These are phyloP conservation scores for Gandaritis pyraliata DNA, from an alignment of 2,888 invertebrate genomes.

Conservation along the genomic window DNA sequence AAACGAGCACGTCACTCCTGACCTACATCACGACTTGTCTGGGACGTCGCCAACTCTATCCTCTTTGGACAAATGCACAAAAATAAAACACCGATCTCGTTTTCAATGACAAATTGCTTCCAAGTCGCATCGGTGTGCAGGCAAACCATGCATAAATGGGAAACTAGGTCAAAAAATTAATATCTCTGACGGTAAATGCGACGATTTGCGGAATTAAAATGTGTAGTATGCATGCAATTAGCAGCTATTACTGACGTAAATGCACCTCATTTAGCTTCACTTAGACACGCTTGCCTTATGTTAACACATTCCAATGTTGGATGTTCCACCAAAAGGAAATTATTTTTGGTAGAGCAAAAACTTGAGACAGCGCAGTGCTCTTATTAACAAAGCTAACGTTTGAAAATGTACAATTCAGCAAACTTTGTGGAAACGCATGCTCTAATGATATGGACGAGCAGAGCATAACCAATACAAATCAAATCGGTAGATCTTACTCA, in stretches of 20 bases:
- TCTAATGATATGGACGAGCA: not conserved
- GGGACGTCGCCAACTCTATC: constrained; percentile 71
- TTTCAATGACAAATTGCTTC: constrained; percentile 35
- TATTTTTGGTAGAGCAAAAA: not conserved
- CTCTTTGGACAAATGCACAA: constrained; percentile 47
- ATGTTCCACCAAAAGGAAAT: not conserved
- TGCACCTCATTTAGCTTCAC: constrained; percentile 25
- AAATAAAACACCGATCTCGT: constrained; percentile 43
- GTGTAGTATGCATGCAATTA: constrained; percentile 27
- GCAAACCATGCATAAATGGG: constrained; percentile 22
- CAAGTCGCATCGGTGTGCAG: constrained; percentile 14
- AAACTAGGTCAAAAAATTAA: constrained; percentile 35
- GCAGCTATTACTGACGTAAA: constrained; percentile 33
- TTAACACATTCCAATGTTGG: not conserved
- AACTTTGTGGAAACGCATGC: no score
- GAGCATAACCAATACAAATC: not conserved
- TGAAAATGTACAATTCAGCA: no score
- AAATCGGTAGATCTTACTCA: constrained; percentile 19
- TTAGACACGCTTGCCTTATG: constrained; percentile 14
- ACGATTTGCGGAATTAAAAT: constrained; percentile 25
- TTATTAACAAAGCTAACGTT: no score
- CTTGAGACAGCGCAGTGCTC: not conserved
- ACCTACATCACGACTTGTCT: constrained; percentile 75
- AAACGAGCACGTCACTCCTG: constrained; percentile 71
- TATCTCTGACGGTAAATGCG: constrained; percentile 21